phyloP scores from a whole-genome alignment of 2,797 vertebrate genomes.

The Melopsittacus undulatus region DNA sequence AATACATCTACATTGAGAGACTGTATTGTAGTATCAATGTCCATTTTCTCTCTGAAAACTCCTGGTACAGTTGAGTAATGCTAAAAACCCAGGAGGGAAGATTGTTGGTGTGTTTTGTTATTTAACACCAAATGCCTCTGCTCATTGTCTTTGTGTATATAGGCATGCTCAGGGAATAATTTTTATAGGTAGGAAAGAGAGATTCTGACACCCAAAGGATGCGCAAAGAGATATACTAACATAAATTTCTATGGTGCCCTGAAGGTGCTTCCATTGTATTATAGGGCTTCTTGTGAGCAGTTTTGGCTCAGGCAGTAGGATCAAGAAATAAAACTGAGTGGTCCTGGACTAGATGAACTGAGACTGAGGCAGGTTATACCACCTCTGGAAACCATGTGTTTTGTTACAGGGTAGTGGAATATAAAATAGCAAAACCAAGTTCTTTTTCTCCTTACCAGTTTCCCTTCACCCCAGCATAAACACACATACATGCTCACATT shows the following conservation, averaged over 20 bases:
- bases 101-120: not conserved
- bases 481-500: not conserved
- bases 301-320: constrained; percentile 56
- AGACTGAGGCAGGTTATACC: not conserved
- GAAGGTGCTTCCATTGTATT: constrained; percentile 66
- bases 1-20: not conserved
- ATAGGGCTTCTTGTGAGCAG: constrained; percentile 57
- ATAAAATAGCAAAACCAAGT: constrained; percentile 10
- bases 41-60: constrained; percentile 9
- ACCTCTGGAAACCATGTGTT: not conserved
- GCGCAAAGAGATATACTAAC: constrained; percentile 68
- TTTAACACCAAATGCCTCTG: not conserved
- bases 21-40: not conserved
- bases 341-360: constrained; percentile 41
- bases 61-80: not conserved
- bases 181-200: constrained; percentile 71
- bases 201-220: constrained; percentile 73
- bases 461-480: not conserved
- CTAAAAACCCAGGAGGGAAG: not conserved
- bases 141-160: not conserved
- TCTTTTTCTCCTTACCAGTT: not conserved
- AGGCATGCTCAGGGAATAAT: constrained; percentile 54
- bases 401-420: not conserved
- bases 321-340: constrained; percentile 54
- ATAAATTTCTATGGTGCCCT: constrained; percentile 73